phyloP scores from a whole-genome alignment of 2,113 vertebrate species.

The Globicephala melas region DNA sequence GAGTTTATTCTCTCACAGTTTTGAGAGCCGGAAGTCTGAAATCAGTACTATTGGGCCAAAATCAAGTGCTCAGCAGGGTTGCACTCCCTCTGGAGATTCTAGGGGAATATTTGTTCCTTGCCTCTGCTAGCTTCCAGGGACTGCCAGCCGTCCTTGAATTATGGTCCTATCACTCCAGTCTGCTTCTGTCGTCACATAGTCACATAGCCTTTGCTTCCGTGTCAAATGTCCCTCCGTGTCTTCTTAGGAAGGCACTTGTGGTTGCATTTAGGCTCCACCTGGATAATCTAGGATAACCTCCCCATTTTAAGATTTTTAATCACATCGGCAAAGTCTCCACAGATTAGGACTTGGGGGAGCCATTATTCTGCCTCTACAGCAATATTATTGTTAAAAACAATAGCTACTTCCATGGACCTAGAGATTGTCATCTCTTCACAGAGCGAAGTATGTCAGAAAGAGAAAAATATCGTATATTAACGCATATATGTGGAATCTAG shows the following conservation, averaged over 20 bases:
- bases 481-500: too few species aligned
- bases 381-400: too few species aligned
- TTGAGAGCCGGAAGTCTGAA: neutral
- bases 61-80: neutral
- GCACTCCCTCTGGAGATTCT: neutral
- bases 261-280: neutral
- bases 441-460: too few species aligned
- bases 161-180: neutral
- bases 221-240: neutral
- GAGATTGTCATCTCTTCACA: too few species aligned
- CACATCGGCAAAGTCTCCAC: neutral
- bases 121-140: neutral
- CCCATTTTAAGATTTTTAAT: neutral
- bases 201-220: neutral
- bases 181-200: neutral
- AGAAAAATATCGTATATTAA: too few species aligned
- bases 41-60: neutral
- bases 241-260: neutral
- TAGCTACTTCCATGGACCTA: neutral
- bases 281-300: neutral
- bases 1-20: neutral
- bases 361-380: neutral
- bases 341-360: neutral
- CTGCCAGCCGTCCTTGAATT: neutral
- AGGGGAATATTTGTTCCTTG: neutral